Evolutionary conservation across 2,113 vertebrate genomes (phyloP), one percentile per base, ranked within the genome.

Genomic region (Embiotoca jacksoni): DNA sequence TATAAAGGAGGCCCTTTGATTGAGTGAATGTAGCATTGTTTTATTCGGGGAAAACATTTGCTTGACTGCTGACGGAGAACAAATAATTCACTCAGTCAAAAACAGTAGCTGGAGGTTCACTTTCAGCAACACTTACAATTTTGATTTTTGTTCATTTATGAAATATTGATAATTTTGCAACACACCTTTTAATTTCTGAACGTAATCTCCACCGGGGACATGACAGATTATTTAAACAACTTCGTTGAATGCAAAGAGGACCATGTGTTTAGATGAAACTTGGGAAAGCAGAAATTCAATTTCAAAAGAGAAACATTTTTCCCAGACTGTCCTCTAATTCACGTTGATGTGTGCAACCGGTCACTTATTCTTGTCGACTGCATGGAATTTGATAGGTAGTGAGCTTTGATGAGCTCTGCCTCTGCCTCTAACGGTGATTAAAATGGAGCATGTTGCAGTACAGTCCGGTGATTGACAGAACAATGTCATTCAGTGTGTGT

Each of bases 391-490:
- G 73, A 90, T 75, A 76, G 80, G 75, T 57, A 65, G 75, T 71
- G 81, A 85, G 81, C 77, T 75, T 62, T 72, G 73, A 81, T 83
- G 80, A 85, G 58, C n/a, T 52, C 68, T 32, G 15, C 64, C 5
- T 58, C 74, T 63, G 64, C 75, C 54, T 83, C 73, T 82, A 83
- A 82, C 15, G 63, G 72, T 89, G 86, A 91, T 90, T 91, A 80
- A 82, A 91, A 83, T 47, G 36, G 69, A 80, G 62, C 9, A 4
- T 0, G 32, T 37, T 52, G 80, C 69, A 2, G 35, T 54, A 69
- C 74, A 60, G 65, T 57, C 23, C 2, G 10, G 65, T 89, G 89
- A 91, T 82, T 91, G 91, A 88, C 90, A 88, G 81, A 86, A 91
- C 83, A 75, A 78, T 88, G 86, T 81, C 83, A 81, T 63, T 70